Evolutionary conservation across 2,888 invertebrate species (phyloP), one percentile per base, ranked within the genome.

Genomic region (Sinelater perroti): DNA sequence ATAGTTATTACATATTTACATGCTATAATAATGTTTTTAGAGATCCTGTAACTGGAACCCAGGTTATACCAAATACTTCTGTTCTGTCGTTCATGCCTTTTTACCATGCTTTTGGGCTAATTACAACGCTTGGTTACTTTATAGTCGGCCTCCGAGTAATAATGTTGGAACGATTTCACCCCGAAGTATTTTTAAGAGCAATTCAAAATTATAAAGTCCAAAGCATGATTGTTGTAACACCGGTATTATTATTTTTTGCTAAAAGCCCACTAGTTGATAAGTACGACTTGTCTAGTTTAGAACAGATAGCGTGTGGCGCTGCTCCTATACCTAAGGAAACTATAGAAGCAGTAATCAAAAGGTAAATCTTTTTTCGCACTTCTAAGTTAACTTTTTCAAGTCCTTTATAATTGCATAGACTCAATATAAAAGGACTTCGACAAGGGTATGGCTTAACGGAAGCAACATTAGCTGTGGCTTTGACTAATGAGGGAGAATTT

Each of bases 401-500:
- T 18, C 1, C 8, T 3, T 13, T 16, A 1, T 1, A 2, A 3
- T 33, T 5, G 28, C 14, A 14, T 21, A 54, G 53, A 11, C 30
- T 54, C 17, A 35, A 55, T 2, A 20, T 55, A 11, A 26, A 18
- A 6, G 47, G 35, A n/a, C 17, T 55, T 6, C 82, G 82, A 16
- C 87, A 89, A 75, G 89, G 87, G 1, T 91, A 89, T 71, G 90
- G 90, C 1, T 78, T 91, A 66, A 90, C 90, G 8, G 90, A 91
- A 75, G 81, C 84, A 33, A 87, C 88, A 2, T 82, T 80, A 28
- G 77, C 80, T 49, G 54, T 79, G 1, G 55, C 75, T 3, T 70
- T 75, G 2, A 78, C 81, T 33, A 65, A 68, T 0, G 20, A 10
- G 31, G 88, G 4, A 83, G 63, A 61, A 21, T 70, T 69, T 50